phyloP scores from a whole-genome alignment of 1,140 invertebrate genomes.

The Bacillus rossius region DNA sequence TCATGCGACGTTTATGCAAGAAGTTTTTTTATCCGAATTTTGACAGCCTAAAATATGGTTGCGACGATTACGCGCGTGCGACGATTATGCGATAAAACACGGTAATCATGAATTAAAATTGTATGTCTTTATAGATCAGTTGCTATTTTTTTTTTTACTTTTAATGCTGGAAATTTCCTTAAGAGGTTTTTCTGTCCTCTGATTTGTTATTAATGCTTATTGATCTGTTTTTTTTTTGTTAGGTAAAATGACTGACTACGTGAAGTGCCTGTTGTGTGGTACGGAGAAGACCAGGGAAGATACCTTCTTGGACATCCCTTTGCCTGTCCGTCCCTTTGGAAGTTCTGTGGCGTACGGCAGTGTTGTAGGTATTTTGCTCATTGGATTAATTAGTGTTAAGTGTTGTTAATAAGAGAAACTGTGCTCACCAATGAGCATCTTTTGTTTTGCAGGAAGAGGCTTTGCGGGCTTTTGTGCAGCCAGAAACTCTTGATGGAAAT shows the following conservation, averaged over 20 bases:
- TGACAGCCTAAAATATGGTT: too few relatives aligned
- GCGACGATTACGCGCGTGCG: too few relatives aligned
- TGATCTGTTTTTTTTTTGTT: too few relatives aligned
- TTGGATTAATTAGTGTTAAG: neutral
- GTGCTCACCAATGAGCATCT: slow-evolving; percentile 1
- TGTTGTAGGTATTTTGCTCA: neutral
- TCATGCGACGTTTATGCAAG: too few relatives aligned
- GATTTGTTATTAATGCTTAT: too few relatives aligned
- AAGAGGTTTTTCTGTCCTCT: too few relatives aligned
- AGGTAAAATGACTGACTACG: slow-evolving; percentile 89
- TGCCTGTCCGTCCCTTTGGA: slow-evolving; percentile 83
- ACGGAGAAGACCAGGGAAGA: slow-evolving; percentile 80
- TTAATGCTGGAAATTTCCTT: too few relatives aligned
- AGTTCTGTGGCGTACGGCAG: slow-evolving; percentile 64
- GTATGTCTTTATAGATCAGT: too few relatives aligned
- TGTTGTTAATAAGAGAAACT: neutral
- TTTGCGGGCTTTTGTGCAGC: slow-evolving; percentile 76
- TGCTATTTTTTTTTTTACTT: too few relatives aligned
- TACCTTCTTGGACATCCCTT: slow-evolving; percentile 82
- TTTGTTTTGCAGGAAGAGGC: slow-evolving; percentile 63
- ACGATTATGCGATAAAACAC: too few relatives aligned
- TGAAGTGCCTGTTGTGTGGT: slow-evolving; percentile 84
- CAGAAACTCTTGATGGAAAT: slow-evolving; percentile 77
- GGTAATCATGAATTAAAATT: too few relatives aligned
- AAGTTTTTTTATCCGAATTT: too few relatives aligned